A percentile compares a stretch with the other conserved stretches of the same genome.
Conservation (phyloP, 2,888 invertebrate species). For the Endomychus coccineus region DNA sequence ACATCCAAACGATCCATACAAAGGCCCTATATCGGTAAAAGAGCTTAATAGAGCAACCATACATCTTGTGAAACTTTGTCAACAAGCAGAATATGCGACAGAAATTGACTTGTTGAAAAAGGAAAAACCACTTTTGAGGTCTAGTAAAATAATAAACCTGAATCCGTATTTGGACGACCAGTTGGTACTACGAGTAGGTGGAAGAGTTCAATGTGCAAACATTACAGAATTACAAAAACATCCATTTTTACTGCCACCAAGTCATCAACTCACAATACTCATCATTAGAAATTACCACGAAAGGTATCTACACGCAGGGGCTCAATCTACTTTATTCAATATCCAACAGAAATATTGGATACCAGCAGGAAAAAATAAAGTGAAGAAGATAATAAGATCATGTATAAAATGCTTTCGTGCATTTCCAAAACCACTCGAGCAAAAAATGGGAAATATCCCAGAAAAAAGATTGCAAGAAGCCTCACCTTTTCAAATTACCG, state of each 20-base stretch:
- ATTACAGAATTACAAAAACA: neutral
- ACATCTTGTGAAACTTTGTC: neutral
- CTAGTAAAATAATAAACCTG: constrained; percentile 2
- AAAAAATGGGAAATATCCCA: constrained; percentile 2
- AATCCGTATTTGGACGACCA: no score
- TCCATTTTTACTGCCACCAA: neutral
- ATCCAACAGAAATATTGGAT: neutral
- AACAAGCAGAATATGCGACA: neutral
- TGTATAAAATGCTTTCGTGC: neutral
- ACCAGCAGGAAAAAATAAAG: neutral
- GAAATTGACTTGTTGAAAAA: no score
- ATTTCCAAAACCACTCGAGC: neutral
- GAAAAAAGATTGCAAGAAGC: neutral
- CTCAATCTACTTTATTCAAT: neutral
- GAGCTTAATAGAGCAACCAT: neutral
- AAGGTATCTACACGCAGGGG: neutral
- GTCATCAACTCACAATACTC: neutral
- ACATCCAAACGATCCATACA: neutral
- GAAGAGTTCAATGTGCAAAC: constrained; percentile 1
- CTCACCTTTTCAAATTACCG: neutral
- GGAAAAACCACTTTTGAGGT: neutral
- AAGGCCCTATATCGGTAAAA: neutral
- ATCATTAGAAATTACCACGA: neutral
- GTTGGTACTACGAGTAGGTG: neutral
- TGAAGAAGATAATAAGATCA: neutral